These are phyloP conservation scores for Amphipoea oculea DNA, from an alignment of 2,888 invertebrate species.

Conservation along the genomic window DNA sequence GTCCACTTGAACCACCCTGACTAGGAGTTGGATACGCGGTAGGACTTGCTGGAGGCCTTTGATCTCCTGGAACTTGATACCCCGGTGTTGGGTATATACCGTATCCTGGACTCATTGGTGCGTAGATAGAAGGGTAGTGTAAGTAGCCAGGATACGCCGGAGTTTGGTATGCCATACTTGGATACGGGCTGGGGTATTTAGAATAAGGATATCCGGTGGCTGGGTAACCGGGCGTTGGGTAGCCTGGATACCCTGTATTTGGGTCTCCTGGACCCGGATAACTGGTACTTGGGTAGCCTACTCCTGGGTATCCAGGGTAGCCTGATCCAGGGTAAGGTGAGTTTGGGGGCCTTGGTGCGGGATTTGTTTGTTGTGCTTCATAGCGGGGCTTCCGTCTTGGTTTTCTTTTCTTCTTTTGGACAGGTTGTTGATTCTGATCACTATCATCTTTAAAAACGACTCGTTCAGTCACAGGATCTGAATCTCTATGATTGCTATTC, in stretches of 20 bases:
- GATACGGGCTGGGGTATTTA: slow-evolving; percentile 12
- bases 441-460: slow-evolving; percentile 56
- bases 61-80: slow-evolving; percentile 11
- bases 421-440: slow-evolving; percentile 50
- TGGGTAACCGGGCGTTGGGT: slow-evolving; percentile 12
- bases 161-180: slow-evolving; percentile 11
- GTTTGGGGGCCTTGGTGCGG: neutral
- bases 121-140: slow-evolving; percentile 19
- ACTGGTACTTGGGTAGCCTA: slow-evolving; percentile 6
- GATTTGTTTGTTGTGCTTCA: slow-evolving; percentile 38
- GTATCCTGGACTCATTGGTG: slow-evolving; percentile 27
- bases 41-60: slow-evolving; percentile 25
- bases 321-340: slow-evolving; percentile 1
- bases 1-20: slow-evolving; percentile 5
- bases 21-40: slow-evolving; percentile 1
- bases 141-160: slow-evolving; percentile 9
- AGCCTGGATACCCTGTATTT: slow-evolving; percentile 18
- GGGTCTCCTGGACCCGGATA: slow-evolving; percentile 18
- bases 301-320: slow-evolving; percentile 46
- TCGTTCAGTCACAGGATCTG: slow-evolving; percentile 13
- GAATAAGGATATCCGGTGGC: slow-evolving; percentile 13
- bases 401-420: slow-evolving; percentile 68
- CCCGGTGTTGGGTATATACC: slow-evolving; percentile 22
- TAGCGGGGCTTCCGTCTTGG: slow-evolving; percentile 72
- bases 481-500: neutral